phyloP scores from a whole-genome alignment of 2,113 vertebrate species.

The Perca schrenkii region DNA sequence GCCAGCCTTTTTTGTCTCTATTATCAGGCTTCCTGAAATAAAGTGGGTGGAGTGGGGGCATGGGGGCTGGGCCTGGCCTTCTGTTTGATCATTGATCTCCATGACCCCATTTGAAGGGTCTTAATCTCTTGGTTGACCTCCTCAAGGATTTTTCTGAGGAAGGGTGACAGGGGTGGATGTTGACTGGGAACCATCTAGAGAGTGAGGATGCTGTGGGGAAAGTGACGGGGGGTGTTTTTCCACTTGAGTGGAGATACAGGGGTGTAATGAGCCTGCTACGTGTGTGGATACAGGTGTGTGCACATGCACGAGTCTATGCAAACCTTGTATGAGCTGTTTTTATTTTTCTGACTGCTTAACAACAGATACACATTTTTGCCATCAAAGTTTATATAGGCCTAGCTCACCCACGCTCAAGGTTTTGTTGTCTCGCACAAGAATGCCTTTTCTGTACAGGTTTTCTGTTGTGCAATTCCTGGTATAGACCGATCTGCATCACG shows the following conservation, averaged over 20 bases:
- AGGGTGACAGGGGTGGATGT: slow-evolving; percentile 87
- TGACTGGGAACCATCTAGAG: slow-evolving; percentile 65
- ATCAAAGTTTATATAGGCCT: slow-evolving; percentile 22
- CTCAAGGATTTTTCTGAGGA: slow-evolving; percentile 80
- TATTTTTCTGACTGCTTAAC: slow-evolving; percentile 5
- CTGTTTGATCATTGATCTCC: slow-evolving; percentile 97
- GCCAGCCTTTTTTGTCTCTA: slow-evolving; percentile 78
- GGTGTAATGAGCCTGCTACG: slow-evolving; percentile 87
- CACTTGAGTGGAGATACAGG: slow-evolving; percentile 86
- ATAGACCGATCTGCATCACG: background rate
- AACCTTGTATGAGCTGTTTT: slow-evolving; percentile 12
- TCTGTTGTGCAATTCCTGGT: slow-evolving; percentile 15
- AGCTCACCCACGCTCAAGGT: slow-evolving; percentile 1
- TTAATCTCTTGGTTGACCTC: slow-evolving; percentile 93
- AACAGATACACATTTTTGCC: background rate
- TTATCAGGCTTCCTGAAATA: slow-evolving; percentile 79
- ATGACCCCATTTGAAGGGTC: slow-evolving; percentile 88
- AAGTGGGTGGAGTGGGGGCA: slow-evolving; percentile 69
- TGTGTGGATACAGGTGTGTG: slow-evolving; percentile 29
- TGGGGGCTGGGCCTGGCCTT: slow-evolving; percentile 59
- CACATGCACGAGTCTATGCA: slow-evolving; percentile 14
- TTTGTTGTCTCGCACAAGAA: slow-evolving; percentile 26
- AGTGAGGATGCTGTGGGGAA: slow-evolving; percentile 58
- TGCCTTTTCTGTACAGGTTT: slow-evolving; percentile 2
- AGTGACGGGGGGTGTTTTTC: slow-evolving; percentile 83